phyloP scores from a whole-genome alignment of 2,113 vertebrate genomes.

The Xyliphius kryptos region DNA sequence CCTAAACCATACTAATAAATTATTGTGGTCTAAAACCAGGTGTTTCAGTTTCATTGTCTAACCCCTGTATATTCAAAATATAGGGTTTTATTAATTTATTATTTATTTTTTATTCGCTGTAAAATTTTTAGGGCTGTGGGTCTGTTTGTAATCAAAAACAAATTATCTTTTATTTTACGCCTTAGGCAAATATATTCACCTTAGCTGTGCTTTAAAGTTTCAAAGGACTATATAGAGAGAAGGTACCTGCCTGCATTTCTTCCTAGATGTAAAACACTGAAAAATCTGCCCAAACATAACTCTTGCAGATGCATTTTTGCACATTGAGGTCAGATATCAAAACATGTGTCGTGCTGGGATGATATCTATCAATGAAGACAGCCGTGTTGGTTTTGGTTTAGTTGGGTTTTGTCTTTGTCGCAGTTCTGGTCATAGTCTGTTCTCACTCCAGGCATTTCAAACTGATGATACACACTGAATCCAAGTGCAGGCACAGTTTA shows the following conservation, averaged over 20 bases:
- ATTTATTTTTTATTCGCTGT: no score
- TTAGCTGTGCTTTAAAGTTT: background rate
- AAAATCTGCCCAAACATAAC: constrained; percentile 27
- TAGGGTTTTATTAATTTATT: background rate
- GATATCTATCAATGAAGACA: constrained; percentile 32
- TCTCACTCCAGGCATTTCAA: constrained; percentile 22
- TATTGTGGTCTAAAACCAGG: no score
- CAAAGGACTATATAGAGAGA: constrained; percentile 6
- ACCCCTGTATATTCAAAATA: no score
- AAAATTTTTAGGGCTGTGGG: no score
- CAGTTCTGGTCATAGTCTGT: constrained; percentile 26
- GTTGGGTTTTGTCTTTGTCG: constrained; percentile 28
- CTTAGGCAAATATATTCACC: background rate
- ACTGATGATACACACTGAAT: constrained; percentile 24
- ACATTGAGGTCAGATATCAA: constrained; percentile 25
- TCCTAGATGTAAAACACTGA: constrained; percentile 19
- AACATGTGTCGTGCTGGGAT: constrained; percentile 33
- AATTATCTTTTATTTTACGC: no score
- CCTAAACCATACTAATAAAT: no score
- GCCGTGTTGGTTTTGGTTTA: constrained; percentile 36
- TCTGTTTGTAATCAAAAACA: no score
- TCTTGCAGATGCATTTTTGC: constrained; percentile 24
- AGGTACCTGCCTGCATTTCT: constrained; percentile 16
- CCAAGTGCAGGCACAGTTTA: constrained; percentile 19
- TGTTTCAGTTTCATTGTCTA: no score